Conservation (phyloP, 2,888 invertebrate genomes). For the Leptopilina syphax region DNA sequence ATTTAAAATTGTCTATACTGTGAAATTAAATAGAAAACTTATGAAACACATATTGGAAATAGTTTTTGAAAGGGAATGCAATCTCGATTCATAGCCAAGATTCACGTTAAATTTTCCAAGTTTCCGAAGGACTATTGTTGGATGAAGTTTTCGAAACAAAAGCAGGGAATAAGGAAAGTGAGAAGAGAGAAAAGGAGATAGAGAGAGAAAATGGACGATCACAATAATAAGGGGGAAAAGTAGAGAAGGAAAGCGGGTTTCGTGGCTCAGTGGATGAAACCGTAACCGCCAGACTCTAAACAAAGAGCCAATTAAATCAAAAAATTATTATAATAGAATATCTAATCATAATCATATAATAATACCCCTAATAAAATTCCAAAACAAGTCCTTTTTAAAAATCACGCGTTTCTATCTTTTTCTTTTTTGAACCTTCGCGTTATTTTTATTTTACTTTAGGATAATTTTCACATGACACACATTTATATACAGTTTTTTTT, state of each 20-base stretch:
- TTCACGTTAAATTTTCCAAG: conserved; percentile 20
- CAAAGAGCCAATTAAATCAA: conserved; percentile 51
- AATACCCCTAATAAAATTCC: conserved; percentile 11
- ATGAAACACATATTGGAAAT: conserved; percentile 4
- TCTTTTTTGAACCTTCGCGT: too few relatives aligned
- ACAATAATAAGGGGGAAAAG: conserved; percentile 21
- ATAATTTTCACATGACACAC: too few relatives aligned
- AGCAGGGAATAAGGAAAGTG: background rate
- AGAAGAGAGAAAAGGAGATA: conserved; percentile 33
- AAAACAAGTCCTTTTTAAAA: background rate
- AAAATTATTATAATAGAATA: conserved; percentile 46
- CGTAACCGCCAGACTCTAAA: conserved; percentile 70
- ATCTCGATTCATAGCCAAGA: conserved; percentile 8
- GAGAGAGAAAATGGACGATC: conserved; percentile 39
- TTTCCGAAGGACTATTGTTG: conserved; percentile 23
- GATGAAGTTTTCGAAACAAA: conserved; percentile 24
- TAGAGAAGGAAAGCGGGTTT: conserved; percentile 68
- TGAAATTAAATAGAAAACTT: background rate
- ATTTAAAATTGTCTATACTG: background rate
- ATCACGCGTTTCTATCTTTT: background rate
- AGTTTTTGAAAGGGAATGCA: background rate
- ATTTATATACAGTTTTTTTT: too few relatives aligned
- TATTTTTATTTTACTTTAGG: too few relatives aligned
- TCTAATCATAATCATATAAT: conserved; percentile 34
- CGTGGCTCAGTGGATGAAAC: conserved; percentile 73